Evolutionary conservation across 2,888 invertebrate genomes (phyloP).

Genomic region (Girardia tigrina): DNA sequence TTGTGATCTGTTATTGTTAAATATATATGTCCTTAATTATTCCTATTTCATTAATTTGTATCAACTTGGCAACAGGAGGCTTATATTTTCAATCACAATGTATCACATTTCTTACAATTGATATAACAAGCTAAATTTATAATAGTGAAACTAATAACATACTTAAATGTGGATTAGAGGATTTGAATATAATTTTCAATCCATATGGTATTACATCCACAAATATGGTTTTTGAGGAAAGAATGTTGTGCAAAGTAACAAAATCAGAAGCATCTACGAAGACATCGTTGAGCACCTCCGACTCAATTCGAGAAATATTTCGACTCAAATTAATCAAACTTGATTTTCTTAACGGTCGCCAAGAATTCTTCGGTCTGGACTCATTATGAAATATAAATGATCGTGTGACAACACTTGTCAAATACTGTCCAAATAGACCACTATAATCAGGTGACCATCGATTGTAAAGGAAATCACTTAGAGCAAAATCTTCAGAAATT

Average conservation of each 20-base stretch:
- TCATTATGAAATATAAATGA: not conserved
- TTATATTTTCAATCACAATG: too few relatives aligned
- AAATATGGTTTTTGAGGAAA: not conserved
- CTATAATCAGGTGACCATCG: not conserved
- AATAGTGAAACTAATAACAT: too few relatives aligned
- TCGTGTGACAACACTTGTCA: not conserved
- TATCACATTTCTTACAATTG: too few relatives aligned
- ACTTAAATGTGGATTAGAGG: too few relatives aligned
- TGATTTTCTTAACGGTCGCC: constrained; percentile 1
- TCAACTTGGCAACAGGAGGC: too few relatives aligned
- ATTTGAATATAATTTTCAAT: not conserved
- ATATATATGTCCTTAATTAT: too few relatives aligned
- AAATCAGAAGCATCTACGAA: not conserved
- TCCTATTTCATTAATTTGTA: too few relatives aligned
- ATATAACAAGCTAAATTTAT: too few relatives aligned
- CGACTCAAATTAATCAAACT: not conserved
- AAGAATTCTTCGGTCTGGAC: not conserved
- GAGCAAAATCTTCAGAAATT: not conserved
- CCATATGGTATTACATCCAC: not conserved
- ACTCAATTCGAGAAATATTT: not conserved
- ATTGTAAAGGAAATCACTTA: not conserved
- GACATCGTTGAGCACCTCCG: not conserved
- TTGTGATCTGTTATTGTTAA: too few relatives aligned
- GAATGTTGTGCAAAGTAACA: not conserved
- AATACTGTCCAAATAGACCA: not conserved